Base-by-base conservation (phyloP, 2,113 vertebrate genomes). In the Plestiodon gilberti region DNA sequence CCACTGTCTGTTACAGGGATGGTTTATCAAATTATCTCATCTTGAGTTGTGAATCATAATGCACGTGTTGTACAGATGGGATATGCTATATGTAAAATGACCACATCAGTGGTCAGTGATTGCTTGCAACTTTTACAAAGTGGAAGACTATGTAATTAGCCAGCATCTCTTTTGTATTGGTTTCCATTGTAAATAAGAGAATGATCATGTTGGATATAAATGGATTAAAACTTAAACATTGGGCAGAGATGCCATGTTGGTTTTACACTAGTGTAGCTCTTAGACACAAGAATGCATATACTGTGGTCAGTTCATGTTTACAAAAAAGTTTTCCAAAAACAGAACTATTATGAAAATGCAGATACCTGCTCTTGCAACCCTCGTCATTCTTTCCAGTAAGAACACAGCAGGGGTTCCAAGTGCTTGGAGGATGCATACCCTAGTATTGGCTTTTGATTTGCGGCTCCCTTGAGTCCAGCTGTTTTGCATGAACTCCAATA, bases 111-210 rank as follows among this genome's bases (percentile, higher is more conserved):
- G 74, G 40, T 17, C 67, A 74, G 43, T 1, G 40, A 59, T 17
- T 77, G n/a, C 59, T 82, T 77, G 48, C 38, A 14, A 67, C 17
- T 87, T 85, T 93, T 88, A 23, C 80, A 0, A 77, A 15, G 43
- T 2, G 3, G 48, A 83, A 38, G 57, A 86, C 87, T 9, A 85
- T 84, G 83, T 20, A 3, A 3, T 17, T 77, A 77, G 17, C 13
- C 23, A 80, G 15, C 35, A 20, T 43, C 10, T 43, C 35, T 64
- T 11, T 40, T 67, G 52, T 13, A 30, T 25, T 64, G 15, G 28
- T 57, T 69, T 43, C 30, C 3, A 33, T 73, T 81, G 38, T 64
- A 86, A 81, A 52, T 73, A 81, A 74, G 23, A 73, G 57, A 73
- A 57, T 33, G 8, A 55, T 85, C 23, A 11, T 38, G 30, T 62